phyloP scores from a whole-genome alignment of 2,888 invertebrate species.

The Synanthedon andrenaeformis region DNA sequence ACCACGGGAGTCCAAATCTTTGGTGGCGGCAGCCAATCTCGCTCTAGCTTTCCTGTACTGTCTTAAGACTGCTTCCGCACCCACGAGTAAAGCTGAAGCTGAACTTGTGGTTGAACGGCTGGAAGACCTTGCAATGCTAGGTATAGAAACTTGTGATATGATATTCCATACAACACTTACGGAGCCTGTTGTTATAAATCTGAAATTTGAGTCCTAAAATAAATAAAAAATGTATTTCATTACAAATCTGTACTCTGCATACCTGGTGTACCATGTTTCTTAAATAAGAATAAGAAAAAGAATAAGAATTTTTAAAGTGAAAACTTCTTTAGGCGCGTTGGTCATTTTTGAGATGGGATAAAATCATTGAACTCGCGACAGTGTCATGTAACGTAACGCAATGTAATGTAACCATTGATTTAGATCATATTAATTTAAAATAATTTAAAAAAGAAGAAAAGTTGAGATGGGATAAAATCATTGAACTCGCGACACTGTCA shows the following conservation, averaged over 20 bases:
- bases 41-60: slow-evolving; percentile 42
- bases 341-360: no score
- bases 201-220: slow-evolving; percentile 8
- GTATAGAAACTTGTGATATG: slow-evolving; percentile 22
- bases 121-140: slow-evolving; percentile 6
- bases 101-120: slow-evolving; percentile 12
- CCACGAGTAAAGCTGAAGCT: slow-evolving; percentile 32
- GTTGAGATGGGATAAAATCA: no score
- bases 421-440: no score
- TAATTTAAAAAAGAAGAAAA: no score
- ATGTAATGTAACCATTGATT: no score
- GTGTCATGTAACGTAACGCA: no score
- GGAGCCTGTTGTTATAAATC: slow-evolving; percentile 5
- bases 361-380: no score
- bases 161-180: slow-evolving; percentile 26
- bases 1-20: slow-evolving; percentile 10
- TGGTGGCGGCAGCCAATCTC: slow-evolving; percentile 37
- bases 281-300: no score
- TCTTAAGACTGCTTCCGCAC: slow-evolving; percentile 39
- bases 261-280: no score
- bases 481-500: no score
- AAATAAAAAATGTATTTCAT: background rate
- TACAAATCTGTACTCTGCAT: background rate
- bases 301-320: no score
- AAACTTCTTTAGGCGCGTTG: no score